Evolutionary conservation across 2,888 invertebrate species (phyloP), one percentile per base, ranked within the genome.

Genomic region (Gasteruption jaculator): DNA sequence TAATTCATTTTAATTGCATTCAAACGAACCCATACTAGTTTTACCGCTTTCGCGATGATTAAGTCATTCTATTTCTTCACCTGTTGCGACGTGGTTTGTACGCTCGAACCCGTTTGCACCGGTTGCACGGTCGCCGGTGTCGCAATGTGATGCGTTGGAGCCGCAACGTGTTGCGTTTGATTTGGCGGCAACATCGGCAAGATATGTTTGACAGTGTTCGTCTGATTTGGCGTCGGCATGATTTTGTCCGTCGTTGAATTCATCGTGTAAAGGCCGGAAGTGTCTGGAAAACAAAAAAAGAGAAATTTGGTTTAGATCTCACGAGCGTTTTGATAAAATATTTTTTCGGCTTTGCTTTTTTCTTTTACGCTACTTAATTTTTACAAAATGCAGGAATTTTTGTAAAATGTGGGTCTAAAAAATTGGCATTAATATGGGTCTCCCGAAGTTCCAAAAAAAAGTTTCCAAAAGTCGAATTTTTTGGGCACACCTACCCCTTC

Each of bases 221-320:
- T 47, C 50, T 41, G 66, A 60, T 30, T 64, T 53, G 45, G 57
- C 20, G 51, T 49, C 21, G 57, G 35, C 32, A 57, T 43, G 30
- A 57, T 63, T 52, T 69, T 70, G 11, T 78, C 77, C 31, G 75
- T 72, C 35, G 66, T 71, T 49, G 65, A 72, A 55, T 67, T 76
- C 50, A 77, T 63, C 54, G 77, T 75, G 59, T 76, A 78, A 51
- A 77, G 51, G 56, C 75, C 72, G 20, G 73, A 68, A 20, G 65
- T 53, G 45, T 58, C 66, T 67, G 49, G 21, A 48, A 38, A 11
- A 12, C 12, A 27, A 27, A 45, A 30, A 25, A 21, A n/a, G n/a
- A n/a, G n/a, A n/a, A n/a, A n/a, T n/a, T n/a, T n/a, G n/a, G n/a
- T n/a, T n/a, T n/a, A n/a, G n/a, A n/a, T n/a, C n/a, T n/a, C n/a